Conservation (phyloP, 2,113 vertebrate genomes). For the Murina feae region DNA sequence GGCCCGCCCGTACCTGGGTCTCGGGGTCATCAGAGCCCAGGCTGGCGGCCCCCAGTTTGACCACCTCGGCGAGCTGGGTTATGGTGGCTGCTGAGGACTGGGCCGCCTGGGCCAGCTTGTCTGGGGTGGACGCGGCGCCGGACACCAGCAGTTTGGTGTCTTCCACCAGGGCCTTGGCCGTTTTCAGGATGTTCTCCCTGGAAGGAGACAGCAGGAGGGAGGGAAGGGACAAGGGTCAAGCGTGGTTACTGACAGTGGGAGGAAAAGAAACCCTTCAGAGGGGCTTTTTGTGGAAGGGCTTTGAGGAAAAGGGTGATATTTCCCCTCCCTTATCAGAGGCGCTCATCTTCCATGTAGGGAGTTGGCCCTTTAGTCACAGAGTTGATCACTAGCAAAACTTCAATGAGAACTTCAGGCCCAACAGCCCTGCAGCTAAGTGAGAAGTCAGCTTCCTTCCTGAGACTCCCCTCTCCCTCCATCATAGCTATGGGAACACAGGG, state of each 20-base stretch:
- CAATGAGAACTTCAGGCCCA: not conserved
- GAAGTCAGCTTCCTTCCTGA: not conserved
- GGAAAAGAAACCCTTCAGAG: not conserved
- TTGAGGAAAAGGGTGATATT: not conserved
- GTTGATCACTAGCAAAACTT: accelerated
- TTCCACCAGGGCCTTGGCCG: slow-evolving; percentile 97
- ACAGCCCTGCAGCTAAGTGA: accelerated
- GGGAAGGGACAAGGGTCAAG: not conserved
- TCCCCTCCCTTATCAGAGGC: too few species aligned
- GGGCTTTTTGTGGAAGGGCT: not conserved
- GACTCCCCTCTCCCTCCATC: not conserved
- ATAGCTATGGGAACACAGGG: accelerated
- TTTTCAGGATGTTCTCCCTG: slow-evolving; percentile 98
- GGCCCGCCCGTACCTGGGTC: slow-evolving; percentile 87
- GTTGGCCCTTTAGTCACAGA: not conserved
- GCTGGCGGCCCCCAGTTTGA: slow-evolving; percentile 95
- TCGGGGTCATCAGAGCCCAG: slow-evolving; percentile 96
- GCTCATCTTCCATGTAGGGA: not conserved
- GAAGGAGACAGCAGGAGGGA: not conserved
- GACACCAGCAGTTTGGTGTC: slow-evolving; percentile 97
- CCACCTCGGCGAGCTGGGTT: slow-evolving; percentile 96
- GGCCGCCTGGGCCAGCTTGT: slow-evolving; percentile 95
- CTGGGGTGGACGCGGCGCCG: slow-evolving; percentile 95
- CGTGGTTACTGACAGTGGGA: not conserved
- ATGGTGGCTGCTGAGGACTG: slow-evolving; percentile 97